Percentiles rank a stretch among this genome's conserved stretches.
Evolutionary conservation across 1,140 invertebrate species (phyloP).

Genomic region (Lethrus apterus): DNA sequence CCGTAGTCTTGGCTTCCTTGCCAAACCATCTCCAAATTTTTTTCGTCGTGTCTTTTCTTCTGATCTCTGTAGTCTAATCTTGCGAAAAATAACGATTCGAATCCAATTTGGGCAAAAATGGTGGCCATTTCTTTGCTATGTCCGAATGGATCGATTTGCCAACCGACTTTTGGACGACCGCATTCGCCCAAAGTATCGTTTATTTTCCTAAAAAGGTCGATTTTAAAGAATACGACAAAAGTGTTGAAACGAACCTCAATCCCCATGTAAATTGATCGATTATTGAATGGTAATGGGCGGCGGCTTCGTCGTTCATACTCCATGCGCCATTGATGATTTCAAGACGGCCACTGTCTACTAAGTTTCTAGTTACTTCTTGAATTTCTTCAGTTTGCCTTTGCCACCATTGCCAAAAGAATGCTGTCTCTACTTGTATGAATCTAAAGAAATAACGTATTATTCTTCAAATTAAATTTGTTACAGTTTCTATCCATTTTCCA

Average conservation of each 20-base stretch:
- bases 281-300: slow-evolving; percentile 72
- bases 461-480: neutral
- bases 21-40: slow-evolving; percentile 75
- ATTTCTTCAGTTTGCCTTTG: slow-evolving; percentile 49
- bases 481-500: neutral
- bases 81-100: slow-evolving; percentile 66
- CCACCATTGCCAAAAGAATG: slow-evolving; percentile 63
- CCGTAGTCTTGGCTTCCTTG: slow-evolving; percentile 53
- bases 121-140: slow-evolving; percentile 65
- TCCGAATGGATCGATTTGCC: slow-evolving; percentile 73
- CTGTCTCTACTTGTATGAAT: slow-evolving; percentile 40
- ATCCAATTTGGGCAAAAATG: slow-evolving; percentile 61
- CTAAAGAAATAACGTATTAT: slow-evolving; percentile 18
- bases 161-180: slow-evolving; percentile 57
- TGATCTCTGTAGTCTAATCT: slow-evolving; percentile 73
- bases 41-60: slow-evolving; percentile 49
- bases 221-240: slow-evolving; percentile 4
- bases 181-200: slow-evolving; percentile 60
- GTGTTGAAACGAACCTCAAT: slow-evolving; percentile 44
- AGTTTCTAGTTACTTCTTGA: slow-evolving; percentile 40
- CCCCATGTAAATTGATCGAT: slow-evolving; percentile 75
- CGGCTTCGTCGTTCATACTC: slow-evolving; percentile 79
- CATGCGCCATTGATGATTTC: slow-evolving; percentile 69
- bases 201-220: slow-evolving; percentile 41
- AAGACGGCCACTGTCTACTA: slow-evolving; percentile 54